These are phyloP conservation scores for Caranx ignobilis DNA, from an alignment of 2,113 vertebrate species.

Conservation along the genomic window DNA sequence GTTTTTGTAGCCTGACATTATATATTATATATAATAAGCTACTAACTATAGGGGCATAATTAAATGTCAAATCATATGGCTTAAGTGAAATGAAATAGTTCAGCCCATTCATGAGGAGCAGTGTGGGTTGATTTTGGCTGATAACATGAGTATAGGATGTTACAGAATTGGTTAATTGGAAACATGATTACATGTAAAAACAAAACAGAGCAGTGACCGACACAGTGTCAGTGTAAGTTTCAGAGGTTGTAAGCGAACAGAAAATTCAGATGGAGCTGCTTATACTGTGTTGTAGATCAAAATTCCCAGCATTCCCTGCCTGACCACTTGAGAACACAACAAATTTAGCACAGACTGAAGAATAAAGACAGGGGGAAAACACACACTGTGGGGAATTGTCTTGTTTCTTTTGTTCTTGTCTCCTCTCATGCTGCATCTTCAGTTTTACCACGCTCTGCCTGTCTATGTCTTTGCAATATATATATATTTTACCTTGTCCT, in stretches of 20 bases:
- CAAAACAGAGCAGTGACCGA: constrained; percentile 9
- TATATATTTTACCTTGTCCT: neutral
- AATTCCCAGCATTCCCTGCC: constrained; percentile 47
- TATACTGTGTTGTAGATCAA: neutral
- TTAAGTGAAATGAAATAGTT: constrained; percentile 15
- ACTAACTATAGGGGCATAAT: neutral
- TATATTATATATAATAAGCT: constrained; percentile 29
- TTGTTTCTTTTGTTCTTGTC: constrained; percentile 15
- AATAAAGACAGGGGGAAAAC: constrained; percentile 14
- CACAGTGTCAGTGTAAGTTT: neutral
- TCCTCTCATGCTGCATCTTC: neutral
- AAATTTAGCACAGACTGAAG: constrained; percentile 15
- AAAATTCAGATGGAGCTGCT: constrained; percentile 6
- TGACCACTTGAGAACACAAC: constrained; percentile 36
- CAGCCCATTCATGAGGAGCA: neutral
- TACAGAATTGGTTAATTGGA: constrained; percentile 42
- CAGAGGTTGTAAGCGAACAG: neutral
- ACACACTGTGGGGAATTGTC: neutral
- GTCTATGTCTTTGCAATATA: neutral
- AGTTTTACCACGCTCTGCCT: neutral
- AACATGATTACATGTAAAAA: constrained; percentile 51
- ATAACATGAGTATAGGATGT: constrained; percentile 9
- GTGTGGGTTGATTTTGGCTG: constrained; percentile 40
- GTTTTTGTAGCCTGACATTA: constrained; percentile 32
- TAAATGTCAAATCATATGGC: constrained; percentile 60